phyloP scores from a whole-genome alignment of 2,888 invertebrate genomes.

The Mayetiola destructor region DNA sequence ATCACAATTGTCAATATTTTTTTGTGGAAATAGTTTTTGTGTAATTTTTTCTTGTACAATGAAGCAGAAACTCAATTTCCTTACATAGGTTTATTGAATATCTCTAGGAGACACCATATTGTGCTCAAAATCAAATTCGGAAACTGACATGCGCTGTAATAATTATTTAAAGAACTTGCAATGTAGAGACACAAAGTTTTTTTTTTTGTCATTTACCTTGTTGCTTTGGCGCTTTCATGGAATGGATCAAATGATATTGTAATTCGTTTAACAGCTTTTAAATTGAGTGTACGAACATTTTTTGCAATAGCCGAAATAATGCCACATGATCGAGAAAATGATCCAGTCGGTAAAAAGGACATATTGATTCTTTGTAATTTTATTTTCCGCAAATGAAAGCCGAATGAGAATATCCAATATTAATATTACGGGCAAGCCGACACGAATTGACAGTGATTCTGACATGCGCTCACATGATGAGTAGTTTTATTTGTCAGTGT shows the following conservation, averaged over 20 bases:
- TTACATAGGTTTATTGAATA: no score
- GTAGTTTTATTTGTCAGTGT: no score
- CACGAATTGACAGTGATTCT: no score
- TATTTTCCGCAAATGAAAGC: not conserved
- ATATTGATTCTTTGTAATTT: conserved; percentile 35
- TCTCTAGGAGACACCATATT: no score
- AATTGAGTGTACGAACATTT: conserved; percentile 53
- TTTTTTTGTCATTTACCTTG: conserved; percentile 34
- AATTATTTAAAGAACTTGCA: not conserved
- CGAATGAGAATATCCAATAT: no score
- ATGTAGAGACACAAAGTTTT: not conserved
- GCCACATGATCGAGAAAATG: conserved; percentile 49
- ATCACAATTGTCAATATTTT: not conserved
- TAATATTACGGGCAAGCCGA: no score
- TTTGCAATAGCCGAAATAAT: conserved; percentile 56
- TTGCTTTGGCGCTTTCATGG: conserved; percentile 47
- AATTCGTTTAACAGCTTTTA: conserved; percentile 65
- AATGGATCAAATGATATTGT: conserved; percentile 76
- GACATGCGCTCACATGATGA: no score
- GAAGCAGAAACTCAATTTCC: not conserved
- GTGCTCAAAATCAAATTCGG: no score
- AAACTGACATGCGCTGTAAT: conserved; percentile 3
- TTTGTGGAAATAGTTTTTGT: not conserved
- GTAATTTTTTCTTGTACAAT: not conserved
- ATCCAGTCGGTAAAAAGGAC: conserved; percentile 62